Evolutionary conservation across 2,797 vertebrate species (phyloP).

Genomic region (Sciaenops ocellatus): DNA sequence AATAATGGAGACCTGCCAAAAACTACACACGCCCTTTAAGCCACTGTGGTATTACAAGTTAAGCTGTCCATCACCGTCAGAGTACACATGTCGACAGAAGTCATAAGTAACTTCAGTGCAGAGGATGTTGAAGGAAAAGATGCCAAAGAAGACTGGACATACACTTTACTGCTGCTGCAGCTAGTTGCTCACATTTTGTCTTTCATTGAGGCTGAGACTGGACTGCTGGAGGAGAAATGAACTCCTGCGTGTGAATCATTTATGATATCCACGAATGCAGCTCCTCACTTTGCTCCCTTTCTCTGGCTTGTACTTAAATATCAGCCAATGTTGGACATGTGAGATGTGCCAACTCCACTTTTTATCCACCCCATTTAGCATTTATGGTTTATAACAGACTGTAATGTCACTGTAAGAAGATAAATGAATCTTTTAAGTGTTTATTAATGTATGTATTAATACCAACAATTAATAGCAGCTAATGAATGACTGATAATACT

Average conservation of each 20-base stretch:
- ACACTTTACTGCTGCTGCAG: neutral
- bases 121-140: constrained; percentile 9
- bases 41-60: neutral
- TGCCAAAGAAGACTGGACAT: neutral
- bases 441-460: neutral
- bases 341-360: neutral
- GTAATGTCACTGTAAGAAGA: neutral
- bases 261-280: constrained; percentile 19
- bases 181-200: neutral
- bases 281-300: neutral
- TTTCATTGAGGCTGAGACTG: constrained; percentile 8
- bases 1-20: neutral
- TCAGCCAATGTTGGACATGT: neutral
- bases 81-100: neutral
- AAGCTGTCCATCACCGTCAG: neutral
- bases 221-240: constrained; percentile 30
- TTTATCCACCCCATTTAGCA: neutral
- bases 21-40: neutral
- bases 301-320: neutral
- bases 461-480: neutral
- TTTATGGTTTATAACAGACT: neutral
- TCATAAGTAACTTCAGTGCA: constrained; percentile 1
- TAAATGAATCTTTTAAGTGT: neutral
- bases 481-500: neutral
- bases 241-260: constrained; percentile 47